phyloP scores from a whole-genome alignment of 2,888 invertebrate species.

The Phortica okadai region DNA sequence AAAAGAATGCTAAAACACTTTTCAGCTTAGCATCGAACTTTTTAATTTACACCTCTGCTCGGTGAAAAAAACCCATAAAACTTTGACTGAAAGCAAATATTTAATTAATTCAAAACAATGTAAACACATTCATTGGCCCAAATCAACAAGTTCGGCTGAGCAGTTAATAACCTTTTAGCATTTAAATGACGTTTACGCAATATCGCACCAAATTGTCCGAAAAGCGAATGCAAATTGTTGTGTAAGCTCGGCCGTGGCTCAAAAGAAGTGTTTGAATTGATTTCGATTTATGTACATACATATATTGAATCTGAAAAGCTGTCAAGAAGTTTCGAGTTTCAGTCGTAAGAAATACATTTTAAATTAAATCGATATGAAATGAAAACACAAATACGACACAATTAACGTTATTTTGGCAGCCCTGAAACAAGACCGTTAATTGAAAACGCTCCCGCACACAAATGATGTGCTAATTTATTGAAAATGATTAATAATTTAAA shows the following conservation, averaged over 20 bases:
- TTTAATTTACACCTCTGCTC: neutral
- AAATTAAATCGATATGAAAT: no score
- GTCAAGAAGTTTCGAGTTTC: neutral
- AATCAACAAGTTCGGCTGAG: neutral
- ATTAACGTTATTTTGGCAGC: neutral
- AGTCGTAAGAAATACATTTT: no score
- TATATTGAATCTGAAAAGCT: neutral
- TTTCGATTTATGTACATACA: neutral
- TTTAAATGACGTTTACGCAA: slow-evolving; percentile 24
- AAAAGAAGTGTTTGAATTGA: neutral
- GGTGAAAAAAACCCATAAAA: neutral
- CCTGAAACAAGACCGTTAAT: neutral
- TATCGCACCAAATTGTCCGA: neutral
- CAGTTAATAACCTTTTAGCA: slow-evolving; percentile 3
- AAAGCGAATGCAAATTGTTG: neutral
- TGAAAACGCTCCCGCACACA: neutral
- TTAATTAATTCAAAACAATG: neutral
- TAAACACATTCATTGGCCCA: neutral
- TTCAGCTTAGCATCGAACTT: neutral
- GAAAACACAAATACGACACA: neutral
- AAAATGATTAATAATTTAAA: neutral
- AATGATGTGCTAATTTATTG: neutral
- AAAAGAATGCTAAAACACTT: neutral
- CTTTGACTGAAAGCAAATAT: neutral
- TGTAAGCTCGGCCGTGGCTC: neutral